These are phyloP conservation scores for Platyscapa corneri DNA, from an alignment of 1,140 invertebrate species.

Conservation along the genomic window DNA sequence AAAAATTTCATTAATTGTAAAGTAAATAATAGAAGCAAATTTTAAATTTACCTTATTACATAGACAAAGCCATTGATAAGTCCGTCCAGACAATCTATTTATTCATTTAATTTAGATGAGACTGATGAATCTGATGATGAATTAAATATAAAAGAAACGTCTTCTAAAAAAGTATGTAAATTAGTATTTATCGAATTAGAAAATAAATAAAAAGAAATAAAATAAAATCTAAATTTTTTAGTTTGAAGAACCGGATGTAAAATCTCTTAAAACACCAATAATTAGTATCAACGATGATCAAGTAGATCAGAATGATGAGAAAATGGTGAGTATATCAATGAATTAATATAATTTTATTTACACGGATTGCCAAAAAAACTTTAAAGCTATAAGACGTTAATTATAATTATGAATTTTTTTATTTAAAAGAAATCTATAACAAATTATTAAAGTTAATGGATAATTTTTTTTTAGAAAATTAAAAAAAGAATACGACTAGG, in stretches of 20 bases:
- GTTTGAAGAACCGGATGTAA: background rate
- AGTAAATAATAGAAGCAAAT: slow-evolving; percentile 3
- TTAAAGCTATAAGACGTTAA: too few species aligned
- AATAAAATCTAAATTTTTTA: background rate
- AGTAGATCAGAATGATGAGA: background rate
- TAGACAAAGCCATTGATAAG: background rate
- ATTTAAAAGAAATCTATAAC: too few species aligned
- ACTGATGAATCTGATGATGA: slow-evolving; percentile 43
- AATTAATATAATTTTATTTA: too few species aligned
- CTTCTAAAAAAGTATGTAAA: slow-evolving; percentile 14
- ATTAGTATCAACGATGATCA: background rate
- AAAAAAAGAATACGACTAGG: too few species aligned
- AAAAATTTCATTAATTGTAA: background rate
- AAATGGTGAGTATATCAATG: background rate
- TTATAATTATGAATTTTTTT: too few species aligned
- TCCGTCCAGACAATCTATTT: background rate
- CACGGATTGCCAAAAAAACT: background rate
- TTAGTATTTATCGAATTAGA: too few species aligned
- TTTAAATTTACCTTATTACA: slow-evolving; percentile 2
- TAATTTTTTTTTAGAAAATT: too few species aligned
- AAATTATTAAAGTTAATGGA: too few species aligned
- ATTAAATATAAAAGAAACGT: background rate
- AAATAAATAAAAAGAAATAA: too few species aligned
- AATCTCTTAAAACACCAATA: background rate
- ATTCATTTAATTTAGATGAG: slow-evolving; percentile 20